Evolutionary conservation across 2,113 vertebrate species (phyloP).

Genomic region (Papio anubis): DNA sequence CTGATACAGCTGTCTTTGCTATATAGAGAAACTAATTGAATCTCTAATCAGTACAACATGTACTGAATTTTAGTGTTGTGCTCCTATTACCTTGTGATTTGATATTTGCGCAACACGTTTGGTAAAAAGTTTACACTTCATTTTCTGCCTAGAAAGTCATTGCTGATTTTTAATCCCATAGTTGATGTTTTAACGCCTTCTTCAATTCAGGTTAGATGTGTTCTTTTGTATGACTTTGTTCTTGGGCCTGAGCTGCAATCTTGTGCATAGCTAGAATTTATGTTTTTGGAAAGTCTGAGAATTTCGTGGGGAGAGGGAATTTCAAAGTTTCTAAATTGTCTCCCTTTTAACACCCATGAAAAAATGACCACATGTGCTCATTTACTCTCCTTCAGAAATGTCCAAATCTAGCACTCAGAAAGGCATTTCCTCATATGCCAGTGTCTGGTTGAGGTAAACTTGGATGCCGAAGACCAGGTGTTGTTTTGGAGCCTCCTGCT

Average conservation of each 20-base stretch:
- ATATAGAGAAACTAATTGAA: conserved; percentile 70
- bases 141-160: conserved; percentile 57
- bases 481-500: neutral
- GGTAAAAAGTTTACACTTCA: conserved; percentile 54
- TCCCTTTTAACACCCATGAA: neutral
- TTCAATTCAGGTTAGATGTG: neutral
- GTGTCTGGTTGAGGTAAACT: neutral
- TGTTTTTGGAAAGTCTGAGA: neutral
- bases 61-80: conserved; percentile 62
- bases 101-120: conserved; percentile 57
- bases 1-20: conserved; percentile 80
- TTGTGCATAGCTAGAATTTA: neutral
- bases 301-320: neutral
- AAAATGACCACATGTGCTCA: neutral
- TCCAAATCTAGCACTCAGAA: neutral
- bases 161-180: neutral
- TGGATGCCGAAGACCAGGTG: neutral
- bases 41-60: neutral
- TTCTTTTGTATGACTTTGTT: neutral
- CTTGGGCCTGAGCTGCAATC: conserved; percentile 25
- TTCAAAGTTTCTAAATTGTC: conserved; percentile 21
- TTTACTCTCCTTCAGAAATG: neutral
- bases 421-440: neutral
- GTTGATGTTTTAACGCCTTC: neutral
- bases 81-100: conserved; percentile 64